These are phyloP conservation scores for Myotis vivesi DNA, from an alignment of 2,797 vertebrate species.

Conservation along the genomic window DNA sequence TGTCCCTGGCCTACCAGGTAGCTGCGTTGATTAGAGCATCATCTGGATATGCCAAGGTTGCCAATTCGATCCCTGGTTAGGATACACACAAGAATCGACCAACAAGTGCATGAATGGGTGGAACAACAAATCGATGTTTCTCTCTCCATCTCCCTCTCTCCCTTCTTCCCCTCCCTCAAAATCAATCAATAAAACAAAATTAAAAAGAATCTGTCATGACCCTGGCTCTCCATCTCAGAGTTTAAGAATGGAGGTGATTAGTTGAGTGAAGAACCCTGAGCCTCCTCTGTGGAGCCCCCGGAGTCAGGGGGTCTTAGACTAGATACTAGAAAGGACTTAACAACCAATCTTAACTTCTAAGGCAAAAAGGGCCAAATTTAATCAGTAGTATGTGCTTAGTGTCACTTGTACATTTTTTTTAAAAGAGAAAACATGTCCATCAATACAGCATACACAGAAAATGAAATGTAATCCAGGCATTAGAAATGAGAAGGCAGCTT, in stretches of 20 bases:
- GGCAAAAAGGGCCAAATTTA: background rate
- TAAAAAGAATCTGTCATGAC: background rate
- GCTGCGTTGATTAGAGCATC: background rate
- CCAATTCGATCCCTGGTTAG: background rate
- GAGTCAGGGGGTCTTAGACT: background rate
- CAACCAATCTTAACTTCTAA: background rate
- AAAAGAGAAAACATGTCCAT: background rate
- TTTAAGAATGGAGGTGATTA: background rate
- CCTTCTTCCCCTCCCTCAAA: background rate
- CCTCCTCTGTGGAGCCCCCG: background rate
- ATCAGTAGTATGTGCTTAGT: background rate
- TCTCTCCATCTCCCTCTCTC: background rate
- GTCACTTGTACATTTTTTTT: background rate
- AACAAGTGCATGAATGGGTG: background rate
- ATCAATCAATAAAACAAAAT: background rate
- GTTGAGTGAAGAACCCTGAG: background rate
- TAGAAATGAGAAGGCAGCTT: constrained; percentile 24
- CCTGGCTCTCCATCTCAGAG: background rate
- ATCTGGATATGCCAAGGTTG: background rate
- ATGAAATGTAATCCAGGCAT: background rate
- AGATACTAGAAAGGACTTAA: background rate
- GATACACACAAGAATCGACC: background rate
- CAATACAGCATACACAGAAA: background rate
- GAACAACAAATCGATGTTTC: background rate
- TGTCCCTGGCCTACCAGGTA: background rate